Evolutionary conservation across 1,140 invertebrate genomes (phyloP).

Genomic region (Tenebrio molitor): DNA sequence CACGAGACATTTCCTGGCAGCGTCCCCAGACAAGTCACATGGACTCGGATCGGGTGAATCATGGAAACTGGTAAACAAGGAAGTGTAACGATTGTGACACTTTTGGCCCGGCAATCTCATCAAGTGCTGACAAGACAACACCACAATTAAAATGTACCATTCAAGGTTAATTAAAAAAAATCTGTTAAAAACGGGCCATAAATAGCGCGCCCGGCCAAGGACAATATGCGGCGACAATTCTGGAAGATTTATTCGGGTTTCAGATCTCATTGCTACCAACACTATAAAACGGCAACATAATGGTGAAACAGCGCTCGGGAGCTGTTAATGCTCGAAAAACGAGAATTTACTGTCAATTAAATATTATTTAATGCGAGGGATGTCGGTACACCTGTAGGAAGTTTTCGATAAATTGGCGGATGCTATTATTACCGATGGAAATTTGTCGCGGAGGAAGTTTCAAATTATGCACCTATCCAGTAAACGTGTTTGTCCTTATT

Average conservation of each 20-base stretch:
- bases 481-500: conserved; percentile 5
- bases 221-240: conserved; percentile 14
- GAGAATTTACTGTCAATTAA: conserved; percentile 40
- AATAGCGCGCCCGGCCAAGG: conserved; percentile 2
- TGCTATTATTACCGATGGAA: conserved; percentile 22
- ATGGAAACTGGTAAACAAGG: conserved; percentile 18
- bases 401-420: conserved; percentile 37
- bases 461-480: conserved; percentile 9
- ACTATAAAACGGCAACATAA: conserved; percentile 14
- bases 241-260: conserved; percentile 28
- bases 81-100: conserved; percentile 6
- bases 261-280: conserved; percentile 27
- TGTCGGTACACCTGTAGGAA: conserved; percentile 32
- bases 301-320: conserved; percentile 10
- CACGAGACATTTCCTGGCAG: conserved; percentile 28
- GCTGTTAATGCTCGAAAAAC: conserved; percentile 26
- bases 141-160: conserved; percentile 6
- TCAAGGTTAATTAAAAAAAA: conserved; percentile 28
- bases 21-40: conserved; percentile 11
- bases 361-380: conserved; percentile 42
- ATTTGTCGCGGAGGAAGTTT: conserved; percentile 16
- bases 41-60: conserved; percentile 11
- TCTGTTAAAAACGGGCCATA: conserved; percentile 15
- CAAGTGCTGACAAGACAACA: conserved; percentile 26
- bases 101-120: conserved; percentile 31